These are phyloP conservation scores for Simalia tracyae DNA, from an alignment of 2,797 vertebrate species.

Conservation along the genomic window DNA sequence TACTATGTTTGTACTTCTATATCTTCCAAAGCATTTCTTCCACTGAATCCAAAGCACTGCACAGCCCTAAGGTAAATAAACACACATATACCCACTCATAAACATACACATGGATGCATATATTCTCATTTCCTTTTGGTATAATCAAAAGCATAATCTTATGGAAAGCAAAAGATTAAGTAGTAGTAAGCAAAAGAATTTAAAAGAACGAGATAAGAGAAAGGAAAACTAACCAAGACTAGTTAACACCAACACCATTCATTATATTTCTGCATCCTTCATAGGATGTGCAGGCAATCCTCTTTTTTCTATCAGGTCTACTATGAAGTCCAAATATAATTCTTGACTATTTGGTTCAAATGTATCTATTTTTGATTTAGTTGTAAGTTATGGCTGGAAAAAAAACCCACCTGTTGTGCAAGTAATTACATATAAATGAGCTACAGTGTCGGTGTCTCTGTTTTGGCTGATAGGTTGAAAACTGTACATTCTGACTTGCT, in stretches of 20 bases:
- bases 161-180: background rate
- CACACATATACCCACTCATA: background rate
- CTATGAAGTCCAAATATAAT: background rate
- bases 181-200: background rate
- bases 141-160: background rate
- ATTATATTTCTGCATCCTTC: background rate
- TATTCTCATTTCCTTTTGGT: background rate
- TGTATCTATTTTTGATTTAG: background rate
- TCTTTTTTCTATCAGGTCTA: background rate
- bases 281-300: background rate
- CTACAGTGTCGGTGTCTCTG: background rate
- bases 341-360: background rate
- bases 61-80: background rate
- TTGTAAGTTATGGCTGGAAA: background rate
- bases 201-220: background rate
- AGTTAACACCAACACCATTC: background rate
- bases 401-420: background rate
- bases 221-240: background rate
- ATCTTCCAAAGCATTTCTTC: background rate
- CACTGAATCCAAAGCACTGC: background rate
- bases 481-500: background rate
- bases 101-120: background rate
- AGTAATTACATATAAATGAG: background rate
- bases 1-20: background rate
- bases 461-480: background rate